Evolutionary conservation across 35 echinoderm and acorn worm species (phyloP).

Genomic region (Diadema setosum): DNA sequence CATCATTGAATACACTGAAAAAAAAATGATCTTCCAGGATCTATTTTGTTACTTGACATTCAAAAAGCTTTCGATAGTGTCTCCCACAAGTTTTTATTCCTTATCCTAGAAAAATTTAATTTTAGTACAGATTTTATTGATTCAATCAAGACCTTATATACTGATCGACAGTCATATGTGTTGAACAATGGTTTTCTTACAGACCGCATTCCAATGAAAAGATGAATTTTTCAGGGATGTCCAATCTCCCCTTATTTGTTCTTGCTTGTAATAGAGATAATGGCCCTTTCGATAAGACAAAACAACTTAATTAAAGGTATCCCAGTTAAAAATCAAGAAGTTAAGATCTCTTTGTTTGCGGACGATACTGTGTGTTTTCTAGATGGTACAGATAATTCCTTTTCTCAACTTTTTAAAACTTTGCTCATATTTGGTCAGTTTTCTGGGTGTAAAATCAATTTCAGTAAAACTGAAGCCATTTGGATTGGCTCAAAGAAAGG

Average conservation of each 20-base stretch:
- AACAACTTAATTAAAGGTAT: slow-evolving; percentile 7
- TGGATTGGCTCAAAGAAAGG: slow-evolving; percentile 15
- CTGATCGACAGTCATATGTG: too few relatives aligned
- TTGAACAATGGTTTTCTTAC: slow-evolving; percentile 9
- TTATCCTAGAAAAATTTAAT: too few relatives aligned
- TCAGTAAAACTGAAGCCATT: background rate
- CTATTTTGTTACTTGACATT: too few relatives aligned
- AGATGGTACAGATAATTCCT: background rate
- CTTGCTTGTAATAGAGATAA: background rate
- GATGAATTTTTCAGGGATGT: background rate
- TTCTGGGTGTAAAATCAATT: background rate
- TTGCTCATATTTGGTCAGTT: background rate
- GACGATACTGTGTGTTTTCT: slow-evolving; percentile 16
- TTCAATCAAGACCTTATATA: too few relatives aligned
- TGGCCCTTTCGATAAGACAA: background rate
- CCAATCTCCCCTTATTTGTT: slow-evolving; percentile 10
- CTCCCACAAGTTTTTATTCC: too few relatives aligned
- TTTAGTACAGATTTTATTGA: too few relatives aligned
- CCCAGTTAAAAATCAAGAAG: background rate
- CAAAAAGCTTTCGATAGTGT: too few relatives aligned
- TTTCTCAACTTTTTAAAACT: slow-evolving; percentile 15
- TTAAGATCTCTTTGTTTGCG: slow-evolving; percentile 10
- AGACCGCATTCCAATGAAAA: background rate
- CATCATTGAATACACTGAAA: background rate
- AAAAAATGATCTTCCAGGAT: background rate